Conservation (phyloP, 1,140 invertebrate species). For the Physella acuta region DNA sequence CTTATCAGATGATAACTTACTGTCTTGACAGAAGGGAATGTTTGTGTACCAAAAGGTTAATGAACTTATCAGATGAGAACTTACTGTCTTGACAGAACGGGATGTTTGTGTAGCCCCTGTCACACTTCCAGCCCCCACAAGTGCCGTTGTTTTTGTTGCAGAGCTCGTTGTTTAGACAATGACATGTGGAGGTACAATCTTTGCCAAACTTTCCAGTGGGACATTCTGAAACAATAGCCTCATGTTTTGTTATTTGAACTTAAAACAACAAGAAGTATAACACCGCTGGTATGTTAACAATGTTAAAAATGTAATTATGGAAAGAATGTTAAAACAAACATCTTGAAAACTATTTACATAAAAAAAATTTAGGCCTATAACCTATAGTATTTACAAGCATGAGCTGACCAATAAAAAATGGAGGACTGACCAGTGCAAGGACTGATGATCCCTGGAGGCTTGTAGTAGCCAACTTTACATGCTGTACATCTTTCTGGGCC, state of each 20-base stretch:
- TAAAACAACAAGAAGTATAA: neutral
- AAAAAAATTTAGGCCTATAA: neutral
- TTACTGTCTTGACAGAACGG: constrained; percentile 34
- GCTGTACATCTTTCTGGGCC: neutral
- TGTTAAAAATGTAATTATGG: neutral
- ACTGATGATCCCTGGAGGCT: neutral
- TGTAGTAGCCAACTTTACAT: constrained; percentile 2
- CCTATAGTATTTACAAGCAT: neutral
- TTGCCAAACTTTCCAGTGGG: constrained; percentile 30
- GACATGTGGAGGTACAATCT: constrained; percentile 39
- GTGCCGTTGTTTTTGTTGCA: constrained; percentile 33
- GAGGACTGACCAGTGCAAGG: neutral
- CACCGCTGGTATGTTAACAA: neutral
- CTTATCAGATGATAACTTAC: too few relatives aligned
- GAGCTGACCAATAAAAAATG: neutral
- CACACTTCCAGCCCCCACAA: constrained; percentile 34
- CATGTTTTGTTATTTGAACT: too few relatives aligned
- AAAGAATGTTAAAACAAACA: neutral
- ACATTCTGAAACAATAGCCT: too few relatives aligned
- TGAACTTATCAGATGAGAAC: too few relatives aligned
- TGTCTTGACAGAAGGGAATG: too few relatives aligned
- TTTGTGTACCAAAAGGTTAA: too few relatives aligned
- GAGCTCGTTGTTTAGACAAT: constrained; percentile 34
- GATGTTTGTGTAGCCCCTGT: constrained; percentile 29
- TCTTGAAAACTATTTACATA: neutral